Evolutionary conservation across 2,888 invertebrate species (phyloP).

Genomic region (Bugulina stolonifera): DNA sequence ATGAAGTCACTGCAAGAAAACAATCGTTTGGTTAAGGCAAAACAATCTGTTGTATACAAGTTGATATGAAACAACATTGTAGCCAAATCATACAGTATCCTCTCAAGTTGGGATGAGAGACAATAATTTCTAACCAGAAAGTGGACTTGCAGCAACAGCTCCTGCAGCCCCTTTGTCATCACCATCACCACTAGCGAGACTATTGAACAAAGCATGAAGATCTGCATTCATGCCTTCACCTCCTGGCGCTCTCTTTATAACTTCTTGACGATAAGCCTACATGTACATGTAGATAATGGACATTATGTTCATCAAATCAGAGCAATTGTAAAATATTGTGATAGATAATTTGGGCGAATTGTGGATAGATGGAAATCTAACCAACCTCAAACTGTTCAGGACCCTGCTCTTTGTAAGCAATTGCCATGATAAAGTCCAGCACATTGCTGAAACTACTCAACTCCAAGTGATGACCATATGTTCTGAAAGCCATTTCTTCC

Average conservation of each 20-base stretch:
- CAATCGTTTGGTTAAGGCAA: no score
- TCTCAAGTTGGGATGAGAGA: no score
- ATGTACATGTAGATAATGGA: no score
- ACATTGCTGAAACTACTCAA: constrained; percentile 10
- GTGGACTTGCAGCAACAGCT: no score
- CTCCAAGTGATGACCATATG: constrained; percentile 1
- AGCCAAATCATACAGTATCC: no score
- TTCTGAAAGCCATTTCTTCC: background rate
- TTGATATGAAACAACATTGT: no score
- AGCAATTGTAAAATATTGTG: no score
- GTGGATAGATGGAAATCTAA: no score
- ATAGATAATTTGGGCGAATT: no score
- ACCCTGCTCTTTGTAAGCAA: constrained; percentile 21
- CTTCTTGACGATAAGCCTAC: constrained; percentile 24
- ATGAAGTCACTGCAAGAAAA: background rate
- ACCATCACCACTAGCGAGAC: background rate
- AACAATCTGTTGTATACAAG: no score
- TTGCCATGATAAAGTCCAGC: constrained; percentile 23
- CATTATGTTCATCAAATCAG: no score
- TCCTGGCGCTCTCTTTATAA: background rate
- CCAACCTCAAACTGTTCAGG: constrained; percentile 21
- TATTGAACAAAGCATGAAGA: constrained; percentile 1
- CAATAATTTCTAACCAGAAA: no score
- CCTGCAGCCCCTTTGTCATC: background rate
- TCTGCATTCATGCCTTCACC: constrained; percentile 21